Percentiles rank a stretch among this genome's conserved stretches.
Evolutionary conservation across 2,113 vertebrate species (phyloP).

Genomic region (Apteryx mantelli): DNA sequence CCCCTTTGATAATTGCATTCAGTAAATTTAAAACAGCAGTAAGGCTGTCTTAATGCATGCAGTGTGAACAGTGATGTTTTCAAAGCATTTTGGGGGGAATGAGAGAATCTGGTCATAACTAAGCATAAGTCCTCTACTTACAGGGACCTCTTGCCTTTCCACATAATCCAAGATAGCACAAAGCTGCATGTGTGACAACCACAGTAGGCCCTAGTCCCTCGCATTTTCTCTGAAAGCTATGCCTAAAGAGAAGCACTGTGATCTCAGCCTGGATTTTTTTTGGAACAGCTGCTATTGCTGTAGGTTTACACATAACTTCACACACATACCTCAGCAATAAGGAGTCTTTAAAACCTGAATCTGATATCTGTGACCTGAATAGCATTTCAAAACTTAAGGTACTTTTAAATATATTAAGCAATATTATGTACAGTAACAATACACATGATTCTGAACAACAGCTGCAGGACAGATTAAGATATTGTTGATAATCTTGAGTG

Average conservation of each 20-base stretch:
- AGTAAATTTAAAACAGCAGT: background rate
- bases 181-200: background rate
- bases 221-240: background rate
- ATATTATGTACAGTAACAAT: background rate
- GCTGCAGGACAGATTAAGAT: background rate
- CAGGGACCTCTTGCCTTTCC: background rate
- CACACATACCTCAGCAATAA: background rate
- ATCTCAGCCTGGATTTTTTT: background rate
- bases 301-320: background rate
- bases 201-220: background rate
- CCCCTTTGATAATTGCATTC: background rate
- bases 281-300: background rate
- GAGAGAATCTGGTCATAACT: background rate
- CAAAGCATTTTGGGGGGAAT: background rate
- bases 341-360: background rate
- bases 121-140: background rate
- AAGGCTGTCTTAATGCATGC: background rate
- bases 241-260: background rate
- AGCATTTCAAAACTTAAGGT: background rate
- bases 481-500: fast-evolving
- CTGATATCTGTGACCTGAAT: background rate
- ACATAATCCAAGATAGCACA: background rate
- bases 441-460: background rate
- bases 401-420: background rate
- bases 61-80: background rate